These are phyloP conservation scores for Hemiprocne comata DNA, from an alignment of 2,113 vertebrate species.

Conservation along the genomic window DNA sequence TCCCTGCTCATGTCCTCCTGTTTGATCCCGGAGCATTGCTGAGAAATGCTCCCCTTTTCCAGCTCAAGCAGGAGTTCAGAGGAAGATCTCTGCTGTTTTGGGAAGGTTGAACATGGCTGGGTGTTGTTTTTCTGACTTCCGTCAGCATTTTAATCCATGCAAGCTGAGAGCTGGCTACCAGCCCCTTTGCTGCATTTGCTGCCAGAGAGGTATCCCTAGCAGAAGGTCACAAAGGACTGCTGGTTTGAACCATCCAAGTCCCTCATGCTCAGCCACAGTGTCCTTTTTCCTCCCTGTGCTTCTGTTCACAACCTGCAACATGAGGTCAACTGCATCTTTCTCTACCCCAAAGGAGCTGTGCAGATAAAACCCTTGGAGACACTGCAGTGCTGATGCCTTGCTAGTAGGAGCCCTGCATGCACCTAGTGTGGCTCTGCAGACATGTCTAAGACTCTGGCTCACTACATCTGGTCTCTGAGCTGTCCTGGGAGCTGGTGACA, in stretches of 20 bases:
- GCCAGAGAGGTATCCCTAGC: not conserved
- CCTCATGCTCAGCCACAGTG: not conserved
- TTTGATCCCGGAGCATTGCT: not conserved
- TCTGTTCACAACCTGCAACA: not conserved
- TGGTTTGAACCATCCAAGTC: not conserved
- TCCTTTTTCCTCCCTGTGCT: not conserved
- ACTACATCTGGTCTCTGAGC: rapidly evolving
- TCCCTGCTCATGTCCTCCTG: not conserved
- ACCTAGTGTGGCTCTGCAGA: not conserved
- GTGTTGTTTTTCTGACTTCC: not conserved
- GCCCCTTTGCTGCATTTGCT: not conserved
- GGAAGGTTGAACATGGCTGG: not conserved
- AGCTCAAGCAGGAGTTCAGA: not conserved
- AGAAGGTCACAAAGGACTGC: not conserved
- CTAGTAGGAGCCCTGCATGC: not conserved
- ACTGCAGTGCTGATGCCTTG: too few species aligned
- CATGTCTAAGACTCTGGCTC: not conserved
- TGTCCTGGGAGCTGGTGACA: not conserved
- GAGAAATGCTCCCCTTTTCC: not conserved
- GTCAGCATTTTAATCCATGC: not conserved
- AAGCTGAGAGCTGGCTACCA: not conserved
- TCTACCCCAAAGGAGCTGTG: not conserved
- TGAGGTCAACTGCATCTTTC: not conserved
- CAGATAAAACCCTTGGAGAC: not conserved
- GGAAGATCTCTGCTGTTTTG: not conserved